A percentile compares a stretch with the other conserved stretches of the same genome.
phyloP scores from a whole-genome alignment of 2,113 vertebrate genomes.

The Abramis brama region DNA sequence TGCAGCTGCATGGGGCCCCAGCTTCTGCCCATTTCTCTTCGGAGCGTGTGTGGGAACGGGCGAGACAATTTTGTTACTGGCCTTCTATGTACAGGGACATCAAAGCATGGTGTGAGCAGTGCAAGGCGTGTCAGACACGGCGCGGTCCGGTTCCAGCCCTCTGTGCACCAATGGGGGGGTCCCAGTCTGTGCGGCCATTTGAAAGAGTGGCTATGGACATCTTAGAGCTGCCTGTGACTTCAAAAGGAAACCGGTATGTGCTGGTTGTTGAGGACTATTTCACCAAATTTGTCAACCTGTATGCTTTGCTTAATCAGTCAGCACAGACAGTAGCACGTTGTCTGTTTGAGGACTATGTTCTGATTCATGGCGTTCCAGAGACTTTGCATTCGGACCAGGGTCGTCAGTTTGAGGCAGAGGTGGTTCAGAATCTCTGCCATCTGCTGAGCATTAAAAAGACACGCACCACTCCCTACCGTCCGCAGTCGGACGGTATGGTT shows the following conservation, averaged over 20 bases:
- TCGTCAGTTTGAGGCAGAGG: not conserved
- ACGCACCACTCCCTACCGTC: constrained; percentile 35
- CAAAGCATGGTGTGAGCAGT: constrained; percentile 40
- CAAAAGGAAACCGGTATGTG: constrained; percentile 46
- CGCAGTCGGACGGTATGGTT: constrained; percentile 39
- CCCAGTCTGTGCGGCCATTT: not conserved
- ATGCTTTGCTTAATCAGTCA: no score
- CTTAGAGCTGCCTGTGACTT: constrained; percentile 38
- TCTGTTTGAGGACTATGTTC: no score
- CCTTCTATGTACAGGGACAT: constrained; percentile 38
- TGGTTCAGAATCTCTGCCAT: constrained; percentile 36
- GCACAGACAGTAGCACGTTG: no score
- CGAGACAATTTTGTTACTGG: constrained; percentile 31
- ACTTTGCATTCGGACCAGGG: no score
- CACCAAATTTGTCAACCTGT: no score
- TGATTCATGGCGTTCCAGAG: no score
- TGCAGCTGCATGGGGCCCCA: constrained; percentile 28
- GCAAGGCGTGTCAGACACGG: constrained; percentile 5
- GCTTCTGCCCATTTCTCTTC: no score
- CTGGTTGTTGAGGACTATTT: not conserved
- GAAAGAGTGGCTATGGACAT: constrained; percentile 39
- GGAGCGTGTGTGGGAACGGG: not conserved
- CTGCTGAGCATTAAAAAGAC: constrained; percentile 38
- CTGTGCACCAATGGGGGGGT: constrained; percentile 16
- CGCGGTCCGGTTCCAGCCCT: not conserved